Conservation (phyloP, 2,113 vertebrate genomes). For the Oceanites oceanicus region DNA sequence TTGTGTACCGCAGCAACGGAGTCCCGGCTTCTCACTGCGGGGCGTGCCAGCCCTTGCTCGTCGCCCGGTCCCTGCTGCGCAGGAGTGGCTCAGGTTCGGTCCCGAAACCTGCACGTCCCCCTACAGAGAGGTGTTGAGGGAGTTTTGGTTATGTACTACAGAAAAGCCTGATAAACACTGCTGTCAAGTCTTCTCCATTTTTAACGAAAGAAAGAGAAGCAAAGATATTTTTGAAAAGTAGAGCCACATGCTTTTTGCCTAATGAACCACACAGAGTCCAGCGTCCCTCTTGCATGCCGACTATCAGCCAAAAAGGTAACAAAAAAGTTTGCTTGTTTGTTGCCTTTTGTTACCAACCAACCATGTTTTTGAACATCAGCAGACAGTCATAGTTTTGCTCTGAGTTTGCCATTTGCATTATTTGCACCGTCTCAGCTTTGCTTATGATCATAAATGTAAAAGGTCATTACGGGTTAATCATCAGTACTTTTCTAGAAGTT, state of each 20-base stretch:
- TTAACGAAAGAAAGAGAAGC: neutral
- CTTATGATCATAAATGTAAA: neutral
- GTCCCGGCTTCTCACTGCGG: neutral
- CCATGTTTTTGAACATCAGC: neutral
- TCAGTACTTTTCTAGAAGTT: neutral
- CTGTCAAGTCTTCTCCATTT: rapidly evolving
- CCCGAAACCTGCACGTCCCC: rapidly evolving
- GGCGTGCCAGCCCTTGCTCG: rapidly evolving
- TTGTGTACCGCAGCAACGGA: rapidly evolving
- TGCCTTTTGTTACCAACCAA: neutral
- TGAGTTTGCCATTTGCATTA: neutral
- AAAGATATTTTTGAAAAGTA: neutral
- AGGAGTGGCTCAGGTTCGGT: rapidly evolving
- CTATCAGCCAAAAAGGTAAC: neutral
- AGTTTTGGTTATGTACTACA: rapidly evolving
- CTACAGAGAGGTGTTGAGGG: rapidly evolving
- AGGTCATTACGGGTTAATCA: neutral
- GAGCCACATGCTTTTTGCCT: neutral
- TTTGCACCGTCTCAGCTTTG: neutral
- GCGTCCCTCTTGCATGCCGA: neutral
- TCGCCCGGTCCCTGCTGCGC: neutral
- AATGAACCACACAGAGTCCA: neutral
- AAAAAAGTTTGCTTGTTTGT: neutral
- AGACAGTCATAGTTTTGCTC: neutral
- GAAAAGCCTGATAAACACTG: neutral